A percentile compares a stretch with the other conserved stretches of the same genome.
These are phyloP conservation scores for Xenentodon cancila DNA, from an alignment of 2,797 vertebrate species.

Conservation along the genomic window DNA sequence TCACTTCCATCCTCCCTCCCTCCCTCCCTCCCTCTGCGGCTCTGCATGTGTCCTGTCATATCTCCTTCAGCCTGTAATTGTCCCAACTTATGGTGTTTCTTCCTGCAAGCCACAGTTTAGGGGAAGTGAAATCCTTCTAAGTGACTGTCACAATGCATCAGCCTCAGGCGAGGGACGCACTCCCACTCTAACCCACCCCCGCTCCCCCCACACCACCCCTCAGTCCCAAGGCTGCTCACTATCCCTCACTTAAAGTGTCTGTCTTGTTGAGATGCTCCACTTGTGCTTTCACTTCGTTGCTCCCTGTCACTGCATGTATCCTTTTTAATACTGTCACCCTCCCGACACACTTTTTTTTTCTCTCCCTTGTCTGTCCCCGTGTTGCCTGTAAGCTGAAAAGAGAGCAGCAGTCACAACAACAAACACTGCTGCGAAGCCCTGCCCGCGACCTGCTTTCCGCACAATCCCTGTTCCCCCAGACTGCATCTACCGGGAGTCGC, in stretches of 20 bases:
- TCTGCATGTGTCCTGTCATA: slow-evolving; percentile 88
- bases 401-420: slow-evolving; percentile 91
- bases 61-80: slow-evolving; percentile 92
- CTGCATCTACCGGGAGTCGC: slow-evolving; percentile 25
- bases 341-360: slow-evolving; percentile 33
- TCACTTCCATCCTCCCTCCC: slow-evolving; percentile 75
- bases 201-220: slow-evolving; percentile 43
- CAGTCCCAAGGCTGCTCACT: slow-evolving; percentile 60
- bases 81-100: slow-evolving; percentile 85
- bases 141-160: slow-evolving; percentile 92
- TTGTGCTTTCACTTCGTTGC: slow-evolving; percentile 76
- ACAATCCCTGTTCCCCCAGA: slow-evolving; percentile 68
- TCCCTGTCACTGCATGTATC: slow-evolving; percentile 61
- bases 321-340: slow-evolving; percentile 34
- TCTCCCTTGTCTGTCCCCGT: neutral
- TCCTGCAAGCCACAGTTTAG: slow-evolving; percentile 87
- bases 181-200: slow-evolving; percentile 66
- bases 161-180: slow-evolving; percentile 85
- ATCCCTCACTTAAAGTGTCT: slow-evolving; percentile 78
- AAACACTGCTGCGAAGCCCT: slow-evolving; percentile 84
- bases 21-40: slow-evolving; percentile 75
- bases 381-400: slow-evolving; percentile 88
- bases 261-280: slow-evolving; percentile 71
- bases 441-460: slow-evolving; percentile 87
- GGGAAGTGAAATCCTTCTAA: slow-evolving; percentile 91